Evolutionary conservation across 1,140 invertebrate genomes (phyloP), one percentile per base, ranked within the genome.

Genomic region (Listronotus oregonensis): DNA sequence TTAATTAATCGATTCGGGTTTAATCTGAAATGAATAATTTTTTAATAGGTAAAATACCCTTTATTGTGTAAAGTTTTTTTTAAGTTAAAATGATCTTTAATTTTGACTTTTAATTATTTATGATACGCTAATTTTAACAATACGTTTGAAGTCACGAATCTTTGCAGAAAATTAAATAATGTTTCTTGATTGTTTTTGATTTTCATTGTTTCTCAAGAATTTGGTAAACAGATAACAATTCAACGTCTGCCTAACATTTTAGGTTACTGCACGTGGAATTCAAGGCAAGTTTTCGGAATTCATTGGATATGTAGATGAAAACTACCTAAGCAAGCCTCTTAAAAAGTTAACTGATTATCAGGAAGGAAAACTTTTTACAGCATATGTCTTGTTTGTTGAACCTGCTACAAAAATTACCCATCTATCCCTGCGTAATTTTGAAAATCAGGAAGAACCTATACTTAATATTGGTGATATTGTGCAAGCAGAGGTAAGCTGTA

Each of bases 361-460:
- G 37, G 58, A 80, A 65, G 83, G 80, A 7, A 69, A 75, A 47
- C 74, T 80, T 37, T 57, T 87, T 14, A 76, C 77, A 47, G 87
- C 86, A 0, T 80, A 83, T 5, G 78, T 92, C 1, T 71, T 91
- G 1, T 92, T 90, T 68, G 79, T 85, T 14, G 80, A 89, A 73
- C 89, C 89, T 0, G 80, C 85, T 0, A 83, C 87, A 9, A 91
- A 90, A 75, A 82, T 86, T n/a, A 81, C 82, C 1, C 86, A 86
- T 69, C 80, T 89, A 51, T 84, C 80, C 9, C 70, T 85, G 6
- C 73, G 79, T 0, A 67, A 80, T 37, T 65, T 83, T 62, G 71
- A 77, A 37, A 75, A 39, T 78, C 81, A 67, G 71, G 80, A 75
- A 71, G 69, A 51, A 63, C 50, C 50, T 4, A 32, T 60, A 44